Evolutionary conservation across 2,113 vertebrate genomes (phyloP).

Genomic region (Trachemys scripta): DNA sequence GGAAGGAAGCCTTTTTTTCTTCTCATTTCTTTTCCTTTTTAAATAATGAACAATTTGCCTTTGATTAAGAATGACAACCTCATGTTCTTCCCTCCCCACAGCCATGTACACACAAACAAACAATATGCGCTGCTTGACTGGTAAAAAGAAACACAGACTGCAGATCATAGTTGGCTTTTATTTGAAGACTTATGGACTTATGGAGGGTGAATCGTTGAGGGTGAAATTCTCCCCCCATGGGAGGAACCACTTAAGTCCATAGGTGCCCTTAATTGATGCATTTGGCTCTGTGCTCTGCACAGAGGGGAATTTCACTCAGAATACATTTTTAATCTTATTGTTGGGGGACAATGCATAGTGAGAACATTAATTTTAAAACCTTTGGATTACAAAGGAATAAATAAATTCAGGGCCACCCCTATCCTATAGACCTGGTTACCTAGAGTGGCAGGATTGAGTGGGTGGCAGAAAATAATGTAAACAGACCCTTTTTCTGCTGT

Average conservation of each 20-base stretch:
- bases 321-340: neutral
- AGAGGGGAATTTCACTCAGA: neutral
- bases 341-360: neutral
- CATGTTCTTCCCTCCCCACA: neutral
- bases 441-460: neutral
- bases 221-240: neutral
- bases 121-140: neutral
- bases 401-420: neutral
- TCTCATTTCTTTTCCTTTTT: neutral
- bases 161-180: neutral
- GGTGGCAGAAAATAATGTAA: neutral
- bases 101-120: neutral
- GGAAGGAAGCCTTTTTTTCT: neutral
- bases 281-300: neutral
- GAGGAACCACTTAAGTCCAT: neutral
- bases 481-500: neutral
- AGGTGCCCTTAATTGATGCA: neutral
- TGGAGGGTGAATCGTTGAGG: neutral
- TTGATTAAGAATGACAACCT: neutral
- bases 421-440: neutral
- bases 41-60: neutral
- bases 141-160: neutral
- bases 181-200: slow-evolving; percentile 13
- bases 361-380: neutral
- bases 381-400: neutral